Evolutionary conservation across 1,140 invertebrate species (phyloP).

Genomic region (Zaprionus camerounensis): DNA sequence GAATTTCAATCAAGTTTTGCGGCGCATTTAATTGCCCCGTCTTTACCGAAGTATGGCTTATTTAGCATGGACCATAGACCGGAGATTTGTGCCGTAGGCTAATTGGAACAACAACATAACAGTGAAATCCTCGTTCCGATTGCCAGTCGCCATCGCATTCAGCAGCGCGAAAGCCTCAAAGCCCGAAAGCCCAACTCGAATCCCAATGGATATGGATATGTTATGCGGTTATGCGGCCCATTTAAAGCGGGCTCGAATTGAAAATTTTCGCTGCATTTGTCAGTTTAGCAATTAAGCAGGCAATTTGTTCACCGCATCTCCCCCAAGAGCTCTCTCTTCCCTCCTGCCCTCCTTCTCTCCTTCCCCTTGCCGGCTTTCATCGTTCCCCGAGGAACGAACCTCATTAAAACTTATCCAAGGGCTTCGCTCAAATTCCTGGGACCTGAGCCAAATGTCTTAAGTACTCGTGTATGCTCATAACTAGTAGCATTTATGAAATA

Average conservation of each 20-base stretch:
- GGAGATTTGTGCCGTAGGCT: constrained; percentile 52
- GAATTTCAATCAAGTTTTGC: constrained; percentile 73
- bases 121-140: constrained; percentile 29
- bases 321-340: not conserved
- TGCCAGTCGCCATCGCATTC: not conserved
- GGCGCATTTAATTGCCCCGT: constrained; percentile 66
- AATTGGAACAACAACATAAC: constrained; percentile 49
- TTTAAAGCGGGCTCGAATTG: constrained; percentile 38
- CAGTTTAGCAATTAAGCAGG: constrained; percentile 40
- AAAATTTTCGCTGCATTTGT: constrained; percentile 47
- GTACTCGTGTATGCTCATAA: constrained; percentile 2
- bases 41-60: constrained; percentile 29
- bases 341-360: too few species aligned
- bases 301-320: constrained; percentile 7
- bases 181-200: constrained; percentile 2
- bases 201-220: constrained; percentile 54
- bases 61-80: constrained; percentile 14
- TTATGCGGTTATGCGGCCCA: constrained; percentile 47
- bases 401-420: constrained; percentile 9
- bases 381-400: not conserved
- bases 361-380: not conserved
- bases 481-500: constrained; percentile 16
- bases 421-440: not conserved
- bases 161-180: not conserved
- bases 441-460: constrained; percentile 3